Base-by-base conservation (phyloP, 92 coral and sea anemone genomes). In the Ricordea florida region DNA sequence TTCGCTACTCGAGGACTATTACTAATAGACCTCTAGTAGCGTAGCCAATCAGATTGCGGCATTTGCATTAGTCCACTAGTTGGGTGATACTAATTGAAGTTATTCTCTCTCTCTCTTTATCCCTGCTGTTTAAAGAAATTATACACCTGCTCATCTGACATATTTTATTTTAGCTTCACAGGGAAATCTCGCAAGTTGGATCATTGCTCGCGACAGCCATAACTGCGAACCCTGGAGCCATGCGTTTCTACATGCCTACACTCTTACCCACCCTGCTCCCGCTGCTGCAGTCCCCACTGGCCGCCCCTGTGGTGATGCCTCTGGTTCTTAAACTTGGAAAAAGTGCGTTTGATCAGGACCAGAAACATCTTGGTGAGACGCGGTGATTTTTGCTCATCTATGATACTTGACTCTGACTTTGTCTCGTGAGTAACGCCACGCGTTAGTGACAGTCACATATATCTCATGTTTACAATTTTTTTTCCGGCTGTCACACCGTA, bases 251-350 rank as follows among this genome's bases (percentile, higher is more conserved):
- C 55, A 72, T 89, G 50, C 89, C 98, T 8, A 48, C 83, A 24
- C 64, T 80, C 27, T 70, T 89, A 13, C 83, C 82, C 43, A 84
- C 52, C 13, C 79, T 92, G 26, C 52, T 90, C 41, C 63, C 96
- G 0, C 46, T 94, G 31, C 81, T 92, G 49, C 50, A 52, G 65
- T 94, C 97, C 21, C 98, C 98, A 14, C 69, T 94, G 47, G 91
- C 97, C 35, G 93, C 98, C 7, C 85, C 96, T 3, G 66, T 64
- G 20, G 72, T 81, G 26, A 63, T 83, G 11, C 81, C 90, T 14
- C 76, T 85, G 24, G 64, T 94, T 43, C 45, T 92, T 63, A 88
- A 89, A 14, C 87, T 94, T 27, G 79, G 92, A 18, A 84, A 87
- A 24, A 78, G 80, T 57, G 91, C 85, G 32, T 89, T 91, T 69